Evolutionary conservation across 2,797 vertebrate genomes (phyloP).

Genomic region (Anguilla pacifica): DNA sequence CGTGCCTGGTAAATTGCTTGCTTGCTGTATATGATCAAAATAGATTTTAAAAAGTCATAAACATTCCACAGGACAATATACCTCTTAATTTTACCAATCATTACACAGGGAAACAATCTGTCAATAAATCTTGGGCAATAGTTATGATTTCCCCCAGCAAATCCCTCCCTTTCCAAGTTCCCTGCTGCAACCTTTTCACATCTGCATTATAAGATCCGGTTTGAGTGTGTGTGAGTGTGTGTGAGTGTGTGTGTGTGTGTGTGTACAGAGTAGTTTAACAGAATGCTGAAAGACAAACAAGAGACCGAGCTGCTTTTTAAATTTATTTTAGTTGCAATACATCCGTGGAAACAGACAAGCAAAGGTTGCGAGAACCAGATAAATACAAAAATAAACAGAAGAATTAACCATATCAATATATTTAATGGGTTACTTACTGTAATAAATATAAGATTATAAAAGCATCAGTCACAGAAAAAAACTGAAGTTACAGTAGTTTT

Average conservation of each 20-base stretch:
- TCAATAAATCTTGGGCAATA: no score
- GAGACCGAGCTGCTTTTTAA: not conserved
- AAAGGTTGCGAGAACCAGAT: constrained; percentile 70
- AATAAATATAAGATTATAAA: constrained; percentile 92
- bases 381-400: constrained; percentile 78
- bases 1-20: no score
- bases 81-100: not conserved
- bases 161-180: no score
- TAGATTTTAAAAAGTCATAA: not conserved
- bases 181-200: no score
- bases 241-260: constrained; percentile 13
- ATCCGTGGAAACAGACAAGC: constrained; percentile 32
- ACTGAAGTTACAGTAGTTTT: constrained; percentile 97
- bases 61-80: not conserved
- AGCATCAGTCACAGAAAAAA: constrained; percentile 93
- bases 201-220: not conserved
- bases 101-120: not conserved
- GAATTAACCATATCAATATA: constrained; percentile 74
- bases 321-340: constrained; percentile 33
- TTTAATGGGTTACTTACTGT: constrained; percentile 85
- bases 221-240: not conserved
- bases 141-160: no score
- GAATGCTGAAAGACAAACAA: constrained; percentile 26
- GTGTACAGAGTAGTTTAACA: constrained; percentile 1
- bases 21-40: no score